Evolutionary conservation across 2,888 invertebrate species (phyloP).

Genomic region (Campaea margaritaria): DNA sequence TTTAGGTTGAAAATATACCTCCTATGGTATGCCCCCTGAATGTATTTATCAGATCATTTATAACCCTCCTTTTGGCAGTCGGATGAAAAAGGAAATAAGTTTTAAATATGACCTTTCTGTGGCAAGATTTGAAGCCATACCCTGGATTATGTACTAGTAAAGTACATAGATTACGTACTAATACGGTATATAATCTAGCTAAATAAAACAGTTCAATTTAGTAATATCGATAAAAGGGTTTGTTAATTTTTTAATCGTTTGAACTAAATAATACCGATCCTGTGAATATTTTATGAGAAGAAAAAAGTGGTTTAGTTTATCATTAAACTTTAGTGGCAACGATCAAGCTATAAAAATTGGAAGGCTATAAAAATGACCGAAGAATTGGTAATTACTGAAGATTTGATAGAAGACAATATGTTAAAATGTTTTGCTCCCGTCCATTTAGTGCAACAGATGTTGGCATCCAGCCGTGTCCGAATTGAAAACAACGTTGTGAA

Average conservation of each 20-base stretch:
- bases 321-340: neutral
- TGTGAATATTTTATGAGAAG: conserved; percentile 5
- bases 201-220: too few relatives aligned
- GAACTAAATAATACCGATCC: neutral
- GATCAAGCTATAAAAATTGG: neutral
- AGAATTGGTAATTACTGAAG: conserved; percentile 3
- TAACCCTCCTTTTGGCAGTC: too few relatives aligned
- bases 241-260: neutral
- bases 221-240: too few relatives aligned
- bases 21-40: too few relatives aligned
- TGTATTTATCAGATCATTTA: too few relatives aligned
- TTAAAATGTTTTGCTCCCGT: conserved; percentile 47
- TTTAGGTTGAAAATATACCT: too few relatives aligned
- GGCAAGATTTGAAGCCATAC: too few relatives aligned
- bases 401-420: conserved; percentile 41
- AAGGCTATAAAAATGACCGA: conserved; percentile 14
- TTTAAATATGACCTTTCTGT: too few relatives aligned
- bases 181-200: too few relatives aligned
- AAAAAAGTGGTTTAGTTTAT: conserved; percentile 1
- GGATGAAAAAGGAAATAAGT: too few relatives aligned
- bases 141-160: too few relatives aligned
- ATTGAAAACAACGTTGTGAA: conserved; percentile 43
- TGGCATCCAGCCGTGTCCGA: conserved; percentile 45
- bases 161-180: too few relatives aligned
- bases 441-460: conserved; percentile 40